A percentile compares a stretch with the other conserved stretches of the same genome.
Evolutionary conservation across 1,140 invertebrate species (phyloP).

Genomic region (Harpegnathos saltator): DNA sequence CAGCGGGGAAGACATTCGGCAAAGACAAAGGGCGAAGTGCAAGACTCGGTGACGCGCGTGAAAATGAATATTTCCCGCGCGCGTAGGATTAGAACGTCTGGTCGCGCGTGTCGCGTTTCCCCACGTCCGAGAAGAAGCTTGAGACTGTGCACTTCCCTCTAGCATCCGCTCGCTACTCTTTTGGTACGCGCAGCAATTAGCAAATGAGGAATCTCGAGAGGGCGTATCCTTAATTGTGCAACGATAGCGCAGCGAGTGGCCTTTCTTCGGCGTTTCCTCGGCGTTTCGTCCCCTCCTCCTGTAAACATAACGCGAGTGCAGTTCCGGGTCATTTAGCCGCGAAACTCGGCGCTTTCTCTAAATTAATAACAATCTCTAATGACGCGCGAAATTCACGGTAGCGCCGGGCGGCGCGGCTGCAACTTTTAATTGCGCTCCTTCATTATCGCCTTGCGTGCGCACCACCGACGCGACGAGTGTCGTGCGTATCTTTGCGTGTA

Average conservation of each 20-base stretch:
- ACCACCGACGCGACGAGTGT: background rate
- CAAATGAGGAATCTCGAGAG: conserved; percentile 34
- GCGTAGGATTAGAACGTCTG: conserved; percentile 5
- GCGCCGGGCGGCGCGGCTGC: too few species aligned
- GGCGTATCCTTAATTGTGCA: background rate
- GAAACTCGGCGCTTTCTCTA: conserved; percentile 46
- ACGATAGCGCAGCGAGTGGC: conserved; percentile 17
- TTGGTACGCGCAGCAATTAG: conserved; percentile 8
- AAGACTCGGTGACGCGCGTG: too few species aligned
- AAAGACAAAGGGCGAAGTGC: too few species aligned
- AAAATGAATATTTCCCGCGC: conserved; percentile 9
- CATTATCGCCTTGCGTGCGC: background rate
- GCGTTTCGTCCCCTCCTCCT: background rate
- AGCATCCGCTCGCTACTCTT: background rate
- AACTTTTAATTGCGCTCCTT: conserved; percentile 50
- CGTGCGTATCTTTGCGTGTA: background rate
- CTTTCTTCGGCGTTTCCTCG: background rate
- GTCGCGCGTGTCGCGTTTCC: background rate
- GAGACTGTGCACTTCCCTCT: background rate
- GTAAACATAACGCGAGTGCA: conserved; percentile 11
- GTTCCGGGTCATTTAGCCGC: conserved; percentile 39
- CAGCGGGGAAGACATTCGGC: too few species aligned
- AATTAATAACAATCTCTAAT: conserved; percentile 63
- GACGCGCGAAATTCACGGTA: conserved; percentile 43
- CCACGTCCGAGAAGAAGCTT: background rate